Percentiles rank a stretch among this genome's conserved stretches.
Conservation (phyloP, 2,113 vertebrate genomes). For the human region DNA sequence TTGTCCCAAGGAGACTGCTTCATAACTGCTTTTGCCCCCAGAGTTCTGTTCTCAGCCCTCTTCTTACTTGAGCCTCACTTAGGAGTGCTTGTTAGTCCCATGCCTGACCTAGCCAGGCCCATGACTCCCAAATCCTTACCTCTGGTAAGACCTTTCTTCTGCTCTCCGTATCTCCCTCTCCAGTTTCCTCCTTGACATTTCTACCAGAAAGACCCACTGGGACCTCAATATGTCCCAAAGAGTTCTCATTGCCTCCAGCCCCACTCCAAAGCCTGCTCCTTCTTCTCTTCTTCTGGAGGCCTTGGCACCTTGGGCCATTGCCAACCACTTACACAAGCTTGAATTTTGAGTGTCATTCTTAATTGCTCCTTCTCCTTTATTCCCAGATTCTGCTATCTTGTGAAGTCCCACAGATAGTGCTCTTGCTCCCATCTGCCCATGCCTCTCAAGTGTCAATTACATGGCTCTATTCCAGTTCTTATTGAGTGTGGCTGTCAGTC, state of each 20-base stretch:
- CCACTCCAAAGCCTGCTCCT: too few species aligned
- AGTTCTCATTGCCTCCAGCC: neutral
- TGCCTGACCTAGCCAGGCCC: neutral
- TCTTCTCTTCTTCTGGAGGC: neutral
- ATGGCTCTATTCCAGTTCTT: neutral
- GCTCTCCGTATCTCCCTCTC: neutral
- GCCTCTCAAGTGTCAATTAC: neutral
- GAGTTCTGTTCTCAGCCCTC: neutral
- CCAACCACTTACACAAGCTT: neutral
- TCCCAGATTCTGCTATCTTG: neutral
- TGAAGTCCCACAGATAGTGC: neutral
- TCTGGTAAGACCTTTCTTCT: neutral
- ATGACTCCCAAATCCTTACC: too few species aligned
- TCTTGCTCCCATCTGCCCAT: neutral
- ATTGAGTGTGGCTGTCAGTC: neutral
- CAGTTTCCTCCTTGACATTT: neutral
- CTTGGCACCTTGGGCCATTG: neutral
- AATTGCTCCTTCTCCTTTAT: neutral
- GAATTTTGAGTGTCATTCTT: neutral
- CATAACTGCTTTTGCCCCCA: neutral
- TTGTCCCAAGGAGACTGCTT: neutral
- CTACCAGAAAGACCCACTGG: neutral
- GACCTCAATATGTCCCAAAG: neutral
- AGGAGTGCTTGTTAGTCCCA: neutral
- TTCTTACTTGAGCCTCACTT: neutral